A percentile compares a stretch with the other conserved stretches of the same genome.
Conservation (phyloP, 2,888 invertebrate genomes). For the Poecilobothrus nobilitatus region DNA sequence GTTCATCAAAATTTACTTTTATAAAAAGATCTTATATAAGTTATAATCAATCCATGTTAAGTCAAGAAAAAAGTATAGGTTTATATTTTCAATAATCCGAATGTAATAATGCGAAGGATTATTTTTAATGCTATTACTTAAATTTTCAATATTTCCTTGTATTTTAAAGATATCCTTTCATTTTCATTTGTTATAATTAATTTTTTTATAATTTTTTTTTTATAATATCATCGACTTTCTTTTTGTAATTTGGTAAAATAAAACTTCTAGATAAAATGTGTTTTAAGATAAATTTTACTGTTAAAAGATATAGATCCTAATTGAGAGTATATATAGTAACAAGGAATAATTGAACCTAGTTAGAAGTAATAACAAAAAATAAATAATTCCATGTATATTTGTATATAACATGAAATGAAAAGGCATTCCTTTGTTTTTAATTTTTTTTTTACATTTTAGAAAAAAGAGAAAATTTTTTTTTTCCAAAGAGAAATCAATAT, state of each 20-base stretch:
- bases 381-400: constrained; percentile 1
- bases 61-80: no score
- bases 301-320: not conserved
- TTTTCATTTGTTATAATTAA: not conserved
- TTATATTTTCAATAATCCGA: no score
- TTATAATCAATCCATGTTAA: no score
- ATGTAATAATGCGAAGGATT: no score
- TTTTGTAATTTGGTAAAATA: not conserved
- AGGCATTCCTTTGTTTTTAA: not conserved
- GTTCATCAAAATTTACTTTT: no score
- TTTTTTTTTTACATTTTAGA: not conserved
- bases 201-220: not conserved
- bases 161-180: no score
- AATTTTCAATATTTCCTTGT: no score
- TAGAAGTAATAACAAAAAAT: not conserved
- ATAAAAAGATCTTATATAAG: no score
- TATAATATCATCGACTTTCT: not conserved
- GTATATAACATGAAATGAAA: no score
- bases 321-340: no score
- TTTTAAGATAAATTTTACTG: not conserved
- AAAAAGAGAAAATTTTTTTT: not conserved
- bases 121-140: no score
- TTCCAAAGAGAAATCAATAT: not conserved
- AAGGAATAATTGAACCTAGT: no score
- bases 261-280: not conserved